Percentiles rank a stretch among this genome's conserved stretches.
Evolutionary conservation across 2,113 vertebrate genomes (phyloP).

Genomic region (Donacobius atricapilla): DNA sequence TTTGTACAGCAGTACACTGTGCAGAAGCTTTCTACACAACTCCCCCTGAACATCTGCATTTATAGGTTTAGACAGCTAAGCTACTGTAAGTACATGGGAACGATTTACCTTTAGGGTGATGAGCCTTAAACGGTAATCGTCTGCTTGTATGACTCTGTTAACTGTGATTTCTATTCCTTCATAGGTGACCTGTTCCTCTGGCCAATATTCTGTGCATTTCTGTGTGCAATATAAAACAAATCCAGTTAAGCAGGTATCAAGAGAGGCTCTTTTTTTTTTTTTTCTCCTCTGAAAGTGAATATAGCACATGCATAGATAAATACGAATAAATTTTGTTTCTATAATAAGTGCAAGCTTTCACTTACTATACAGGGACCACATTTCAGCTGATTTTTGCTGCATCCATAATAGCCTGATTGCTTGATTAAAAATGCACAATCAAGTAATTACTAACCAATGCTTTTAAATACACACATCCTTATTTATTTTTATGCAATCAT

Average conservation of each 20-base stretch:
- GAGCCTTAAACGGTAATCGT: constrained; percentile 93
- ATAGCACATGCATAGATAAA: neutral
- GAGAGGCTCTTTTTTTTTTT: neutral
- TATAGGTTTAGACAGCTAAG: neutral
- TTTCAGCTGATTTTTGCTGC: constrained; percentile 20
- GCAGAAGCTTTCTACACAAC: neutral
- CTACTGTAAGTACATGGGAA: neutral
- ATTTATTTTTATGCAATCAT: neutral
- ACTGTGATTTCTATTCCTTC: constrained; percentile 91
- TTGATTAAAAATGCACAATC: constrained; percentile 24
- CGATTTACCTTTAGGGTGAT: constrained; percentile 89
- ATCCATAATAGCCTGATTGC: neutral
- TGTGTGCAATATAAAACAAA: constrained; percentile 66
- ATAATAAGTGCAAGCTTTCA: constrained; percentile 2
- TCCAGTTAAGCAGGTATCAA: constrained; percentile 14
- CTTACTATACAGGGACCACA: neutral
- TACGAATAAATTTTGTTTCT: constrained; percentile 9
- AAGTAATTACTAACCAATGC: constrained; percentile 1
- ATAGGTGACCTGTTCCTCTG: constrained; percentile 87
- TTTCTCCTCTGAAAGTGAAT: neutral
- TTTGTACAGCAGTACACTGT: neutral
- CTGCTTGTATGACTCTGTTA: constrained; percentile 86
- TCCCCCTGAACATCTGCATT: neutral
- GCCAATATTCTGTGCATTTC: constrained; percentile 99
- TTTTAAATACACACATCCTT: neutral